Evolutionary conservation across 2,113 vertebrate species (phyloP).

Genomic region (Muntiacus reevesi): DNA sequence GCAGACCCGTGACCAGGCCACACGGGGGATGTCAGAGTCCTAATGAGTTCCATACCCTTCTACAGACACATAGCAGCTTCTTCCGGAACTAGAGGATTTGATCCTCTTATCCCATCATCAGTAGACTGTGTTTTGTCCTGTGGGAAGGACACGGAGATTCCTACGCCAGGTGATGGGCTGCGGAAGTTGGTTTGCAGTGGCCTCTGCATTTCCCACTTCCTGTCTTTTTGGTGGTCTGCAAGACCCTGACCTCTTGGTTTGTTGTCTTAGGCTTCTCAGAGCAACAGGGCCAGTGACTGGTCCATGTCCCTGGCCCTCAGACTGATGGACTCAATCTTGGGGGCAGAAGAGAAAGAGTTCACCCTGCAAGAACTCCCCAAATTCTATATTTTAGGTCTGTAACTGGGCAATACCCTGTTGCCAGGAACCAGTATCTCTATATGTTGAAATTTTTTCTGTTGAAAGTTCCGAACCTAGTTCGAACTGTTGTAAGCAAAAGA

Average conservation of each 20-base stretch:
- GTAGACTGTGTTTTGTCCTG: background rate
- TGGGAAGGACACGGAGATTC: background rate
- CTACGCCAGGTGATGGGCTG: background rate
- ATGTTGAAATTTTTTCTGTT: background rate
- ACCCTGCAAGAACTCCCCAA: background rate
- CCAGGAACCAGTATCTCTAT: background rate
- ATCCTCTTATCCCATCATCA: background rate
- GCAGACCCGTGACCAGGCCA: background rate
- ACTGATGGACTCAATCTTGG: background rate
- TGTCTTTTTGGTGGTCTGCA: background rate
- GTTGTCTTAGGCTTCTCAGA: background rate
- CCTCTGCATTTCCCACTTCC: background rate
- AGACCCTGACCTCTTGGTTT: background rate
- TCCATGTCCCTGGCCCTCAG: background rate
- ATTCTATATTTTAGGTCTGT: background rate
- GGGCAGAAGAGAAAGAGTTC: background rate
- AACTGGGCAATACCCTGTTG: background rate
- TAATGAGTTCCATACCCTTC: slow-evolving; percentile 14
- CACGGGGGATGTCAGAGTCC: background rate
- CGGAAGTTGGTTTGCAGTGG: background rate
- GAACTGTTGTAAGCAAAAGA: background rate
- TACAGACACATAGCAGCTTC: background rate
- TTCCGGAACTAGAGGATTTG: background rate
- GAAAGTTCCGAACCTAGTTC: background rate
- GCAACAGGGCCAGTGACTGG: background rate